Evolutionary conservation across 2,888 invertebrate species (phyloP), one percentile per base, ranked within the genome.

Genomic region (Saturnia pavonia): DNA sequence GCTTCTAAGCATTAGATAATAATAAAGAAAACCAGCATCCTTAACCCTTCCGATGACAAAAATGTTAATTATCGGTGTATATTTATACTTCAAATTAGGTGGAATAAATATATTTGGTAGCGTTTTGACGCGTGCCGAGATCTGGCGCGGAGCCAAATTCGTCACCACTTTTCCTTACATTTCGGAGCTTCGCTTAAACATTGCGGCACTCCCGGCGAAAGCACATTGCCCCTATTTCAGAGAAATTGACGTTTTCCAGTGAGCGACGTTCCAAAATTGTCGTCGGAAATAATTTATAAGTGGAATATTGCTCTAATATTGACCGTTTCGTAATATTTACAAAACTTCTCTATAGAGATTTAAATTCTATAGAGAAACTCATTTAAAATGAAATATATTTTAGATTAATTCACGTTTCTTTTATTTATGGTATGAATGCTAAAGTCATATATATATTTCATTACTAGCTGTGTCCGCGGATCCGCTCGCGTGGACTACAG

Each of bases 251-350:
- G 86, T 86, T 87, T 89, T 88, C 88, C 85, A 88, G 82, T 82
- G 82, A 86, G 77, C 81, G 82, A 85, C 85, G 83, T 84, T 85
- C 83, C 82, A 81, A 81, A 83, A 85, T 85, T 84, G 86, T 84
- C 85, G 85, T 87, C 87, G 88, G 88, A 90, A 89, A 89, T 89
- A 88, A 88, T 89, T 88, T 90, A 89, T 89, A 85, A 88, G 85
- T 87, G 86, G 87, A 88, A 88, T 88, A 89, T 90, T 85, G 84
- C 81, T 81, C 63, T 42, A 54, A 42, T 42, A 70, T 70, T 54
- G 54, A 67, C 54, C 51, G 66, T 67, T 70, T 54, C 66, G 66
- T 40, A 57, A 54, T 42, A 70, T 54, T 70, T 25, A 54, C 42
- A 19, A 70, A 67, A 42, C 66, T 65, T 40, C 65, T 40, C 65